Conservation (phyloP, 2,797 vertebrate genomes). For the Enoplosus armatus region DNA sequence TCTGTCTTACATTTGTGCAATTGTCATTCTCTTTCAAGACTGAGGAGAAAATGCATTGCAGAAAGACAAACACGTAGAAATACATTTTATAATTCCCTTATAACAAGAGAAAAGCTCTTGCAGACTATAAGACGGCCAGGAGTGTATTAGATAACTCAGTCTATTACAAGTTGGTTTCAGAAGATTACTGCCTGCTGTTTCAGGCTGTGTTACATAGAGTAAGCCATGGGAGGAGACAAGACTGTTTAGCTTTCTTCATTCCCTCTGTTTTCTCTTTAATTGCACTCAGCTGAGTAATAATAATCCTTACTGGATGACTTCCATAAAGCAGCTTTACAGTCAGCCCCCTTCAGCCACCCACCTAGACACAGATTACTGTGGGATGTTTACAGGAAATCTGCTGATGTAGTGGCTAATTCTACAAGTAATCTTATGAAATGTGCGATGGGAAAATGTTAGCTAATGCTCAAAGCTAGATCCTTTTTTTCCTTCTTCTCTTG, state of each 20-base stretch:
- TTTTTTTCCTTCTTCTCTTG: not conserved
- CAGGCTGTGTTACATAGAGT: constrained; percentile 32
- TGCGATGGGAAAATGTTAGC: constrained; percentile 46
- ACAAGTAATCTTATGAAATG: constrained; percentile 34
- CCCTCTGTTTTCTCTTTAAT: constrained; percentile 57
- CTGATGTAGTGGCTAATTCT: constrained; percentile 50
- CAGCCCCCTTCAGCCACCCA: constrained; percentile 72
- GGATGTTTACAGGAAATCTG: constrained; percentile 66
- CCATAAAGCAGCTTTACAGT: constrained; percentile 76
- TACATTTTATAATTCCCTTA: not conserved
- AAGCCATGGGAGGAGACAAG: constrained; percentile 26
- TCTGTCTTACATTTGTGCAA: not conserved
- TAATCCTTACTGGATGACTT: constrained; percentile 81
- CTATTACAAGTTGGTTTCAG: constrained; percentile 26
- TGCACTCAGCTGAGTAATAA: constrained; percentile 69
- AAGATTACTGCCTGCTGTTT: constrained; percentile 60
- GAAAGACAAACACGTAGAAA: not conserved
- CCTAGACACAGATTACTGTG: constrained; percentile 67
- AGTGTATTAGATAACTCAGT: constrained; percentile 34
- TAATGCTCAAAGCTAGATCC: not conserved
- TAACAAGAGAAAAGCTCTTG: constrained; percentile 10
- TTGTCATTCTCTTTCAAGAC: not conserved
- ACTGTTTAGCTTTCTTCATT: constrained; percentile 39
- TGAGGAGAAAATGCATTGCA: not conserved
- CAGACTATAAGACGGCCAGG: not conserved